Evolutionary conservation across 2,888 invertebrate genomes (phyloP).

Genomic region (Acleris holmiana): DNA sequence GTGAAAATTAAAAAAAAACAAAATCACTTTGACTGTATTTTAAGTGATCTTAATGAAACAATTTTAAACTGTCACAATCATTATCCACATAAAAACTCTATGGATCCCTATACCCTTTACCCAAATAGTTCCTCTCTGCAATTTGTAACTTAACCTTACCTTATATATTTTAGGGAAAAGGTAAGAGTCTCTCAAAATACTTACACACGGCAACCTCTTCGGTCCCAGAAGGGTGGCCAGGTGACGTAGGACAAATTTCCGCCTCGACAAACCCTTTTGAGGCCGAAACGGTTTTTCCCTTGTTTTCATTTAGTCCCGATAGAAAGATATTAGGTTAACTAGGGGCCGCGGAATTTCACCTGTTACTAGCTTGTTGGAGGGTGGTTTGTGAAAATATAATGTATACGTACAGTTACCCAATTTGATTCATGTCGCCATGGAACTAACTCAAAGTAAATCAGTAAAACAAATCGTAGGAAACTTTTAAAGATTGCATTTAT

Average conservation of each 20-base stretch:
- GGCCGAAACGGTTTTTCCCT: conserved; percentile 26
- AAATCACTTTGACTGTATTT: no score
- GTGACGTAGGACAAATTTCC: conserved; percentile 36
- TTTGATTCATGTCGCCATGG: no score
- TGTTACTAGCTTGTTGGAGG: conserved; percentile 8
- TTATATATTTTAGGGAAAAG: conserved; percentile 15
- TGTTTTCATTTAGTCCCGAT: conserved; percentile 32
- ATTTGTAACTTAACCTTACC: conserved; percentile 13
- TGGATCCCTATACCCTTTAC: not conserved
- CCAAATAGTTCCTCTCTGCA: conserved; percentile 16
- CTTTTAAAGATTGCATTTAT: no score
- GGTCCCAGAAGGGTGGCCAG: conserved; percentile 22
- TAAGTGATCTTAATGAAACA: no score
- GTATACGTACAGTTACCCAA: no score
- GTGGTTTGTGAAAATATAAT: not conserved
- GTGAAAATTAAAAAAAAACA: no score
- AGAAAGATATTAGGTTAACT: conserved; percentile 27
- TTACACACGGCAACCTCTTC: conserved; percentile 21
- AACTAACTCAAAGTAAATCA: no score
- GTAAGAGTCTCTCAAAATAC: conserved; percentile 31
- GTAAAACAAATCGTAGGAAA: no score
- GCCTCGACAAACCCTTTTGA: conserved; percentile 30
- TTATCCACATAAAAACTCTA: no score
- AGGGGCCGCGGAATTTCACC: conserved; percentile 17
- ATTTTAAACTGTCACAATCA: no score